Conservation (phyloP, 2,113 vertebrate species). For the Sus scrofa region T2T-Sscrofa CM000830.6:10811001-10811500, state of each 20-base stretch:
- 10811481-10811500: neutral
- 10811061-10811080: neutral
- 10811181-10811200: neutral
- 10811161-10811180: neutral
- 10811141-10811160: neutral
- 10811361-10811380: constrained; percentile 45
- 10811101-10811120: neutral
- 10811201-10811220: neutral
- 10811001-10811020: too few species aligned
- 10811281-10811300: neutral
- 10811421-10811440: constrained; percentile 28
- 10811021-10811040: neutral
- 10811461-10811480: constrained; percentile 1
- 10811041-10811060: neutral
- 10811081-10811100: neutral
- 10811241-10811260: neutral
- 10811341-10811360: neutral
- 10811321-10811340: constrained; percentile 17
- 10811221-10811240: neutral
- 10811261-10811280: neutral
- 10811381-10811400: constrained; percentile 24
- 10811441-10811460: neutral
- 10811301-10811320: neutral
- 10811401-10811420: neutral
- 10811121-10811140: neutral